Conservation (phyloP, 2,113 vertebrate genomes). For the Cheirogaleus medius region DNA sequence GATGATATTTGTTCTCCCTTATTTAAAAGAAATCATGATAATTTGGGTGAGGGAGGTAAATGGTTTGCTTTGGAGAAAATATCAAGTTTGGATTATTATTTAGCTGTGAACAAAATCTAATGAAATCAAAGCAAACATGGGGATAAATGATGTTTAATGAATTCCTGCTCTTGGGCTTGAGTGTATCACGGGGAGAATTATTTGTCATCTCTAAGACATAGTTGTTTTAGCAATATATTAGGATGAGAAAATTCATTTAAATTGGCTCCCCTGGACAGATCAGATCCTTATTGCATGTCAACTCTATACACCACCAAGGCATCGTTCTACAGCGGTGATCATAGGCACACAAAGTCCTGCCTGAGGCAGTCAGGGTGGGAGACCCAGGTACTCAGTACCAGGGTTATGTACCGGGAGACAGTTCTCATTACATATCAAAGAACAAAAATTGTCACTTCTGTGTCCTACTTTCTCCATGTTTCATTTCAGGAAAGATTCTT, state of each 20-base stretch:
- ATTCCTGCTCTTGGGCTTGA: not conserved
- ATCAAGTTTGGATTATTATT: not conserved
- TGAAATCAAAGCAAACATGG: not conserved
- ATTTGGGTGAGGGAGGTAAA: not conserved
- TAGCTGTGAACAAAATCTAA: not conserved
- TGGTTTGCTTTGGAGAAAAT: not conserved
- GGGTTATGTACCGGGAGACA: not conserved
- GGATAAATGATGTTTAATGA: not conserved
- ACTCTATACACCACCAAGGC: fast-evolving
- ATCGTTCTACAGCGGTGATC: fast-evolving
- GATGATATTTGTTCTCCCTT: not conserved
- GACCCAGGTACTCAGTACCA: too few relatives aligned
- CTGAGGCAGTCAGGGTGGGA: not conserved
- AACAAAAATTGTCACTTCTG: not conserved
- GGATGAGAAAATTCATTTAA: not conserved
- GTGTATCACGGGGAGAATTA: not conserved
- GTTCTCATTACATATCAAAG: not conserved
- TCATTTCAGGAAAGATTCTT: not conserved
- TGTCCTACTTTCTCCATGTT: not conserved
- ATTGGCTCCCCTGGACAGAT: not conserved
- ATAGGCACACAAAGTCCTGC: too few relatives aligned
- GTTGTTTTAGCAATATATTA: not conserved
- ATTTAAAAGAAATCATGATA: not conserved
- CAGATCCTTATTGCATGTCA: not conserved
- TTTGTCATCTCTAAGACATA: not conserved